Evolutionary conservation across 2,797 vertebrate genomes (phyloP).

Genomic region (Gymnothorax reevesii): DNA sequence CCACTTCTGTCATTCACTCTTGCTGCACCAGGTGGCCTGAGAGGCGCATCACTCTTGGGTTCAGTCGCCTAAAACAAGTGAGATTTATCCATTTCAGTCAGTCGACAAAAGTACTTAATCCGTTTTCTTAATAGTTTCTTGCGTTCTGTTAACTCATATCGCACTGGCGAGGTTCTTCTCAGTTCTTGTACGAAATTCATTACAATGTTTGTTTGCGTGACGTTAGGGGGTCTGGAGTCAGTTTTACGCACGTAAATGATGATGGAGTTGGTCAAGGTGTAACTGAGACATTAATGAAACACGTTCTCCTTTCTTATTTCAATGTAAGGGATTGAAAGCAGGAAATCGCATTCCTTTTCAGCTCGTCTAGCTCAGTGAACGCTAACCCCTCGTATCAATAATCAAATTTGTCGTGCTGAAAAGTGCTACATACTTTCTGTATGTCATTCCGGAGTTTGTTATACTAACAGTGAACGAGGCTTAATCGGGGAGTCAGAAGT

Average conservation of each 20-base stretch:
- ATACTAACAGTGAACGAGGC: conserved; percentile 52
- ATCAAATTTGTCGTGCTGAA: conserved; percentile 36
- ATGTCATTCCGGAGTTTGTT: conserved; percentile 50
- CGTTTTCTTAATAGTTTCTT: background rate
- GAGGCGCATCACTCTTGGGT: background rate
- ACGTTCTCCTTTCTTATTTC: background rate
- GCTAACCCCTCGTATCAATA: conserved; percentile 43
- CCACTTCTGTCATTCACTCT: background rate
- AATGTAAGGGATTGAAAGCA: conserved; percentile 15
- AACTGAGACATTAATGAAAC: background rate
- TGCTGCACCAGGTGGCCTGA: conserved; percentile 26
- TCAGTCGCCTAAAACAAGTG: background rate
- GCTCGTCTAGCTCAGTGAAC: conserved; percentile 29
- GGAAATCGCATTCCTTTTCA: conserved; percentile 30
- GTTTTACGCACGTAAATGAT: background rate
- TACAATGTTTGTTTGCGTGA: background rate
- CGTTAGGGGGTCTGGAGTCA: background rate
- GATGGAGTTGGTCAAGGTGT: conserved; percentile 4
- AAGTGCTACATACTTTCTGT: conserved; percentile 49
- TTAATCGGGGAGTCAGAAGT: conserved; percentile 30
- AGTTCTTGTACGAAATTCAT: background rate
- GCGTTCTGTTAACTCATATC: background rate
- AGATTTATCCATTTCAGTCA: background rate
- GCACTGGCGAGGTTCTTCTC: background rate
- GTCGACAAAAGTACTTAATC: background rate